phyloP scores from a whole-genome alignment of 2,113 vertebrate species.

The Microtus richardsoni region DNA sequence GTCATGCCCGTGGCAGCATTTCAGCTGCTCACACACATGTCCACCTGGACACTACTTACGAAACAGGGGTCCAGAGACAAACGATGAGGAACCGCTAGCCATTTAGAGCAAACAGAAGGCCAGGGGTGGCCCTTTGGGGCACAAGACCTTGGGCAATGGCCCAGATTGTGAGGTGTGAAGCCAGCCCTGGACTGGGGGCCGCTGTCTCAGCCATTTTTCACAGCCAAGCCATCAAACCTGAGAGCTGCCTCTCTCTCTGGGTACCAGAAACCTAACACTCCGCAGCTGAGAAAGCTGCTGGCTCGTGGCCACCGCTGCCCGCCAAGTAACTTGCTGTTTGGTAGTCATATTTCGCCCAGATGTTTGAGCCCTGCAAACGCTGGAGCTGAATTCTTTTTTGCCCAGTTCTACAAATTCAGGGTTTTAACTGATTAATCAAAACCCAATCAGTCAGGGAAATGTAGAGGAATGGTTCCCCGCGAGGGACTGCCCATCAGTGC shows the following conservation, averaged over 20 bases:
- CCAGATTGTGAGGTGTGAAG: rapidly evolving
- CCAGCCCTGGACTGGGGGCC: not conserved
- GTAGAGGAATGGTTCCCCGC: not conserved
- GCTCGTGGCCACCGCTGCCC: rapidly evolving
- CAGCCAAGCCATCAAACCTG: no score
- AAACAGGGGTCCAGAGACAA: not conserved
- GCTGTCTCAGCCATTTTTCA: no score
- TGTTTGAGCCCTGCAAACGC: not conserved
- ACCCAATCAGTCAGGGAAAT: not conserved
- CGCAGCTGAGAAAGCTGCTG: not conserved
- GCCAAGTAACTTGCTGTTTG: not conserved
- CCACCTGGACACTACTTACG: not conserved
- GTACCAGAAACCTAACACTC: rapidly evolving
- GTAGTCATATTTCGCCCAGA: not conserved
- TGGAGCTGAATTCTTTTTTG: not conserved
- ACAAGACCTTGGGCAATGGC: rapidly evolving
- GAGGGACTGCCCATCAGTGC: not conserved
- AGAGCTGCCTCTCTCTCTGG: not conserved
- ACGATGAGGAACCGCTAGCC: not conserved
- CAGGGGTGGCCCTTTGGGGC: not conserved
- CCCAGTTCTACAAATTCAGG: not conserved
- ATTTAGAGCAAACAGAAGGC: not conserved
- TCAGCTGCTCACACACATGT: not conserved
- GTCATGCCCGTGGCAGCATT: rapidly evolving
- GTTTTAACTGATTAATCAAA: not conserved